Conservation (phyloP, 1,140 invertebrate species). For the Aphis gossypii region DNA sequence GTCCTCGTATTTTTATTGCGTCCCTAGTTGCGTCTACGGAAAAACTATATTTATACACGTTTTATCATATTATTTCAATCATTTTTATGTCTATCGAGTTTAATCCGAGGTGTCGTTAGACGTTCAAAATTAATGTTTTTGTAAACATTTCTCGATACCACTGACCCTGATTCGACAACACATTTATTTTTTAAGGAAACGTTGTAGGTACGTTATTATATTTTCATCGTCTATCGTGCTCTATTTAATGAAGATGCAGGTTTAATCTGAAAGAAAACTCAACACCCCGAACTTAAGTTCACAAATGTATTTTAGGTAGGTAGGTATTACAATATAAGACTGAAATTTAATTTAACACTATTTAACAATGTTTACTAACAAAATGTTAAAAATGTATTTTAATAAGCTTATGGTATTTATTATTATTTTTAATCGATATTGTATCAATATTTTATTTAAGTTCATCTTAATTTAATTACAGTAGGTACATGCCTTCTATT, state of each 20-base stretch:
- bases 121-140: background rate
- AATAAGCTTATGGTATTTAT: background rate
- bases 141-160: background rate
- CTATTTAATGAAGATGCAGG: background rate
- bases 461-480: background rate
- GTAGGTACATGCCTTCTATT: background rate
- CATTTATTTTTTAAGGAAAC: background rate
- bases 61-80: background rate
- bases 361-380: constrained; percentile 41
- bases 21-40: background rate
- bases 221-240: background rate
- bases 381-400: constrained; percentile 9
- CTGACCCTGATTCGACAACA: background rate
- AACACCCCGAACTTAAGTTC: background rate
- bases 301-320: background rate
- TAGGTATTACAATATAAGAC: constrained; percentile 40
- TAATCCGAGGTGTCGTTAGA: background rate
- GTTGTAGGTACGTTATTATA: background rate
- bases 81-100: background rate
- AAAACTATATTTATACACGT: background rate
- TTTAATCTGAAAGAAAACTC: background rate
- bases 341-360: constrained; percentile 13
- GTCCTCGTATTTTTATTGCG: background rate
- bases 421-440: background rate
- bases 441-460: constrained; percentile 13